phyloP scores from a whole-genome alignment of 2,888 invertebrate species.

The Dioctria rufipes region DNA sequence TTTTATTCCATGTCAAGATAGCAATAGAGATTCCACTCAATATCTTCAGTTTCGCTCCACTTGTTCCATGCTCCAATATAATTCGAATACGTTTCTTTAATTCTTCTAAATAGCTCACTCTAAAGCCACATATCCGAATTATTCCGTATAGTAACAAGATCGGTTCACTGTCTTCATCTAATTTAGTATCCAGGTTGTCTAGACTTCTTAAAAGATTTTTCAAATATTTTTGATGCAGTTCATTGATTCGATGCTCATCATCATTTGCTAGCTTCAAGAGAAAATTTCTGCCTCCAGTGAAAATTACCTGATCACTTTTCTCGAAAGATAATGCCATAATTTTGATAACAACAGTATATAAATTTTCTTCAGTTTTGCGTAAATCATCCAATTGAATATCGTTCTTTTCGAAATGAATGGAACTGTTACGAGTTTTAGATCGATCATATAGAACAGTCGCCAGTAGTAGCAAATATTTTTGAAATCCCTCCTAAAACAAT shows the following conservation, averaged over 20 bases:
- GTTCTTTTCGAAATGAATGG: constrained; percentile 54
- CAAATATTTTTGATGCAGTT: constrained; percentile 66
- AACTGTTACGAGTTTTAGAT: constrained; percentile 1
- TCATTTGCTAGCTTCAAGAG: constrained; percentile 62
- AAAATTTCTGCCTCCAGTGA: constrained; percentile 60
- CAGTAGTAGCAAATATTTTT: constrained; percentile 65
- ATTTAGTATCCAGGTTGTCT: constrained; percentile 65
- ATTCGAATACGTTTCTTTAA: constrained; percentile 65
- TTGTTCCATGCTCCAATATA: constrained; percentile 65
- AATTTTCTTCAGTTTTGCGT: constrained; percentile 60
- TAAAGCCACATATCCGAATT: constrained; percentile 65
- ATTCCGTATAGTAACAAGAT: constrained; percentile 67
- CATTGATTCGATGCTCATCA: constrained; percentile 58
- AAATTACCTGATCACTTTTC: constrained; percentile 54
- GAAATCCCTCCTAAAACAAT: constrained; percentile 63
- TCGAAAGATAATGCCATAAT: constrained; percentile 65
- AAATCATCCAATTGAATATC: constrained; percentile 49
- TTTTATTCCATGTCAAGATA: constrained; percentile 66
- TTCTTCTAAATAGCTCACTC: constrained; percentile 63
- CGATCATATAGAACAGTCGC: constrained; percentile 63
- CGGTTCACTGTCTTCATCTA: constrained; percentile 68
- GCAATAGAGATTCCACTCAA: constrained; percentile 67
- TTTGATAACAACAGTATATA: constrained; percentile 67
- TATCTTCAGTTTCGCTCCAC: constrained; percentile 68
- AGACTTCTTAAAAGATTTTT: constrained; percentile 64